Percentiles rank a stretch among this genome's conserved stretches.
Evolutionary conservation across 2,888 invertebrate species (phyloP).

Genomic region (Drosophila mulleri): DNA sequence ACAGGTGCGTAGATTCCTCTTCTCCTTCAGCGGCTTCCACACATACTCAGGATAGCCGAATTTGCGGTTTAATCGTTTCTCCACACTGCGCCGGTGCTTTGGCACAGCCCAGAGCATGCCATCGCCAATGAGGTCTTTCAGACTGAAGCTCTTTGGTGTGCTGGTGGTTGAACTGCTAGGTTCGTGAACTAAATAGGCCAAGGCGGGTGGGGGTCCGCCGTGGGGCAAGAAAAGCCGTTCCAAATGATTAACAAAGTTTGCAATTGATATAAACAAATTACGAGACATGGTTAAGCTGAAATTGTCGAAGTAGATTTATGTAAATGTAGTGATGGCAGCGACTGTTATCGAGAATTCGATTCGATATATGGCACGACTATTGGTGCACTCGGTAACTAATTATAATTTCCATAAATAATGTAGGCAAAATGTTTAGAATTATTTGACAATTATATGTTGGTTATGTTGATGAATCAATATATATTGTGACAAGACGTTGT

Average conservation of each 20-base stretch:
- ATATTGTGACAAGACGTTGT: too few relatives aligned
- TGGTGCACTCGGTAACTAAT: background rate
- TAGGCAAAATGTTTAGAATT: background rate
- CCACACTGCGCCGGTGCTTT: conserved; percentile 88
- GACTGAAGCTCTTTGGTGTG: conserved; percentile 82
- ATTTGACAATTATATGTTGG: background rate
- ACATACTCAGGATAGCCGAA: conserved; percentile 89
- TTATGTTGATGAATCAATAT: background rate
- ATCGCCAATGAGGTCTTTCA: conserved; percentile 89
- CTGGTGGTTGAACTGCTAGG: conserved; percentile 24
- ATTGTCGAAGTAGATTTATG: conserved; percentile 12
- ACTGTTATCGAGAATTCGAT: background rate
- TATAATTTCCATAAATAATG: too few relatives aligned
- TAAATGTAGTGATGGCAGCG: conserved; percentile 24
- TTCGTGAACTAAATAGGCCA: conserved; percentile 59
- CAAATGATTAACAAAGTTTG: conserved; percentile 84
- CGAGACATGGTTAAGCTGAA: conserved; percentile 71
- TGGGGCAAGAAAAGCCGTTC: conserved; percentile 82
- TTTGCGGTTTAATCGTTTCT: conserved; percentile 90
- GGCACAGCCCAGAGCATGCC: conserved; percentile 88
- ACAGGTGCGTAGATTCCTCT: conserved; percentile 91
- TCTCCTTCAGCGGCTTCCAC: conserved; percentile 90
- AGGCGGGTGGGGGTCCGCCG: conserved; percentile 84
- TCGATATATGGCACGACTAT: background rate
- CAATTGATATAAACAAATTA: conserved; percentile 80